Conservation (phyloP, 2,888 invertebrate genomes). For the Sylvicola fuscatus region DNA sequence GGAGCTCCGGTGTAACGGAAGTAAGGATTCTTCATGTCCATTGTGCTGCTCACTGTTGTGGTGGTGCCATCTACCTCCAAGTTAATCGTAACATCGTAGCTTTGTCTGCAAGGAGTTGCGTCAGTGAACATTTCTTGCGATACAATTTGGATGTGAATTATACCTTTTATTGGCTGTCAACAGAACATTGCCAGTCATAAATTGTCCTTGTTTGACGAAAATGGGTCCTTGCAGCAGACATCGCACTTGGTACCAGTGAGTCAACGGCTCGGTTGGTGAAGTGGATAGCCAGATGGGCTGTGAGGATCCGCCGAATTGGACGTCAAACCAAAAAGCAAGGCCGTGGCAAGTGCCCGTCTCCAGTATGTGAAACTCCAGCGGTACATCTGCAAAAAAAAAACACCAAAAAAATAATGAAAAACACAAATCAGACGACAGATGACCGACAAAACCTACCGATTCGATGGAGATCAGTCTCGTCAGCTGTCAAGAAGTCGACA, state of each 20-base stretch:
- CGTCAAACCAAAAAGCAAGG: conserved; percentile 98
- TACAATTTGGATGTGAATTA: too few relatives aligned
- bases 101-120: too few relatives aligned
- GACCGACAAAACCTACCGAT: conserved; percentile 34
- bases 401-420: neutral
- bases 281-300: conserved; percentile 94
- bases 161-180: conserved; percentile 68
- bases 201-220: conserved; percentile 85
- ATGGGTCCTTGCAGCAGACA: conserved; percentile 87
- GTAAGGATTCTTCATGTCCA: conserved; percentile 96
- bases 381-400: conserved; percentile 66
- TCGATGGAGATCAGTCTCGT: conserved; percentile 83
- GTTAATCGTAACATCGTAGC: conserved; percentile 98
- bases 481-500: conserved; percentile 81
- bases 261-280: conserved; percentile 91
- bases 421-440: conserved; percentile 11
- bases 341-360: conserved; percentile 93
- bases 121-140: neutral
- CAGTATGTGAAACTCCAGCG: conserved; percentile 76
- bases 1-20: conserved; percentile 91
- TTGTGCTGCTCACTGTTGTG: conserved; percentile 67
- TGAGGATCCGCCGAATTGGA: conserved; percentile 77
- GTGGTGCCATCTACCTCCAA: conserved; percentile 75
- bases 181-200: conserved; percentile 67
- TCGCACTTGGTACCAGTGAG: conserved; percentile 98